Percentiles rank a stretch among this genome's conserved stretches.
Conservation (phyloP, 2,888 invertebrate species). For the Bembecia ichneumoniformis region DNA sequence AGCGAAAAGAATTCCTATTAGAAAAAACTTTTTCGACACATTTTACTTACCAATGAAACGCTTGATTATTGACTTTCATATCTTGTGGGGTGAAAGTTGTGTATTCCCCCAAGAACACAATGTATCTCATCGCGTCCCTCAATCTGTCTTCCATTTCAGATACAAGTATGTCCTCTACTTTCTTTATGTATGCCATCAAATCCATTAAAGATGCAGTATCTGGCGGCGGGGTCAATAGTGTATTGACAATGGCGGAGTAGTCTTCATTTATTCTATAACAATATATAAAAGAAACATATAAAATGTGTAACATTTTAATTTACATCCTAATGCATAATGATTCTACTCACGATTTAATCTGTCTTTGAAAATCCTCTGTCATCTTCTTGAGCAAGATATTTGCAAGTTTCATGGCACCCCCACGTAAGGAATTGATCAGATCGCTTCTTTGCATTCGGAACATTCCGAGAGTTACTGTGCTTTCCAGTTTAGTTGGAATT, state of each 20-base stretch:
- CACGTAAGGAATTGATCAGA: constrained; percentile 79
- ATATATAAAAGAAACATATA: no score
- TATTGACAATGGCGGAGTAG: constrained; percentile 84
- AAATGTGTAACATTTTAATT: no score
- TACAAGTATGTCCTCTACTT: constrained; percentile 78
- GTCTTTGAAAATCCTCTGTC: constrained; percentile 83
- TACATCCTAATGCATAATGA: not conserved
- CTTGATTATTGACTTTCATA: constrained; percentile 89
- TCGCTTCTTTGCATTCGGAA: constrained; percentile 88
- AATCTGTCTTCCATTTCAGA: constrained; percentile 84
- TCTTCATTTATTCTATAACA: constrained; percentile 83
- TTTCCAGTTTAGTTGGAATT: constrained; percentile 73
- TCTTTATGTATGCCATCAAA: constrained; percentile 81
- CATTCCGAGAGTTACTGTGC: constrained; percentile 83
- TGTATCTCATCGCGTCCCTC: constrained; percentile 77
- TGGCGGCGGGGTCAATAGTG: constrained; percentile 82
- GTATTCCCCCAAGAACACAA: constrained; percentile 88
- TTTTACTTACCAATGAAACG: constrained; percentile 81
- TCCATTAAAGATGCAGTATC: constrained; percentile 91
- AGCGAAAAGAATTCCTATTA: no score
- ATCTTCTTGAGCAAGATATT: constrained; percentile 80
- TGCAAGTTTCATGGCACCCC: constrained; percentile 77
- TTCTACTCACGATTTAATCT: constrained; percentile 78
- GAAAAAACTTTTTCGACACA: no score
- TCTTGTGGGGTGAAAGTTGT: constrained; percentile 85